Evolutionary conservation across 1,140 invertebrate species (phyloP).

Genomic region (Marisa cornuarietis): DNA sequence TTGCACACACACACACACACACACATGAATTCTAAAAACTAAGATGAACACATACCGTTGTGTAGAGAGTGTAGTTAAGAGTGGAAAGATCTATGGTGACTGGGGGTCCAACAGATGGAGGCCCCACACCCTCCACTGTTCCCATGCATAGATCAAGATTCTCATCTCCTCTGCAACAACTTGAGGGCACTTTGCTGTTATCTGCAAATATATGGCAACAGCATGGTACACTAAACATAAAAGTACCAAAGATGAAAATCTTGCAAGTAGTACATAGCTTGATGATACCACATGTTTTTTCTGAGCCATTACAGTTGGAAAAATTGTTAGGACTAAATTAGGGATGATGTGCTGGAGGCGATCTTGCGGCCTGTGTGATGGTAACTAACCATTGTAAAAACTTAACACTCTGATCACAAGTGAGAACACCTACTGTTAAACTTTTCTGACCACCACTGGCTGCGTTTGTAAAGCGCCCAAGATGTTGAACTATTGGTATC

Average conservation of each 20-base stretch:
- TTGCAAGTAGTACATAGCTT: no score
- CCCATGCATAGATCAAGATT: constrained; percentile 43
- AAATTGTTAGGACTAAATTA: no score
- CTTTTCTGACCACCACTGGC: constrained; percentile 38
- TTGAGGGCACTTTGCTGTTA: constrained; percentile 43
- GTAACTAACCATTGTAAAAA: no score
- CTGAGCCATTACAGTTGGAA: no score
- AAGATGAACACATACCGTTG: constrained; percentile 33
- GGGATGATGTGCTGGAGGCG: no score
- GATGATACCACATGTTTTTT: no score
- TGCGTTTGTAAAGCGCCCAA: constrained; percentile 47
- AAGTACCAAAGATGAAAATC: no score
- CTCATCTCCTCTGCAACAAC: constrained; percentile 41
- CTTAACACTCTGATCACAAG: no score
- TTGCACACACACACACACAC: no score
- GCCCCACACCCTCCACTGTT: constrained; percentile 32
- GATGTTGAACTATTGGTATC: constrained; percentile 44
- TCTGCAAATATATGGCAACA: constrained; percentile 23
- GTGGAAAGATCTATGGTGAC: constrained; percentile 5
- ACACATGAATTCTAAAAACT: background rate
- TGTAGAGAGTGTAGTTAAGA: constrained; percentile 46
- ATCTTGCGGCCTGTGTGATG: no score
- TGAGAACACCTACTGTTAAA: constrained; percentile 34
- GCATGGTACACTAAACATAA: no score
- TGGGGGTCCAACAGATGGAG: constrained; percentile 36